These are phyloP conservation scores for Diachasma alloeum DNA, from an alignment of 1,140 invertebrate species.

Conservation along the genomic window DNA sequence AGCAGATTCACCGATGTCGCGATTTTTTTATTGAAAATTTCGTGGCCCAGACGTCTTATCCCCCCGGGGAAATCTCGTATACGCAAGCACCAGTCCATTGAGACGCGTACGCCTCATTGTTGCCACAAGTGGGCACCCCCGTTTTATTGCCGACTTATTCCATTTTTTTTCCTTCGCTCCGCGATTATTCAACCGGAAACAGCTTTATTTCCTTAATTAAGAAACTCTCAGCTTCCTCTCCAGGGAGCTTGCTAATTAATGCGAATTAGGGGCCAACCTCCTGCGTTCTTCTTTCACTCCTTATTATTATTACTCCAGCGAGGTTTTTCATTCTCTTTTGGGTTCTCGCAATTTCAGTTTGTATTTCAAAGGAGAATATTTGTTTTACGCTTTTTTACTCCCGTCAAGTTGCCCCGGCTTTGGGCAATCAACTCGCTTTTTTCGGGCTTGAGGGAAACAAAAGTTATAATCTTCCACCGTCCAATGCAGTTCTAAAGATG, in stretches of 20 bases:
- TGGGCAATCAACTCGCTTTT: neutral
- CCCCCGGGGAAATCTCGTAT: conserved; percentile 12
- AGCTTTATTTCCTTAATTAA: conserved; percentile 28
- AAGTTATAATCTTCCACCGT: neutral
- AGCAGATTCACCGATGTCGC: neutral
- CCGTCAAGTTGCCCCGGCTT: neutral
- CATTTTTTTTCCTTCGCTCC: neutral
- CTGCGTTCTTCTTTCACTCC: neutral
- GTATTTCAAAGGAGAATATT: neutral
- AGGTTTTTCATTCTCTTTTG: neutral
- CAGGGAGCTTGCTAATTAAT: neutral
- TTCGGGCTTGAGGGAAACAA: neutral
- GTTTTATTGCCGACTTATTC: neutral
- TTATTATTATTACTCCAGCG: neutral
- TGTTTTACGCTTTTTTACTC: neutral
- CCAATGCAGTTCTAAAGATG: neutral
- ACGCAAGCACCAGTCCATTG: neutral
- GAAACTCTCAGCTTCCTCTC: conserved; percentile 7
- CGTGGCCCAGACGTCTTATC: conserved; percentile 5
- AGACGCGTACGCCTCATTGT: conserved; percentile 8
- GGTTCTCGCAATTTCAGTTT: neutral
- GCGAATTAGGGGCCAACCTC: neutral
- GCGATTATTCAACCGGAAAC: conserved; percentile 4
- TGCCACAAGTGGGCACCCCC: conserved; percentile 5
- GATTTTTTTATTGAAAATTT: neutral